Conservation (phyloP, 2,888 invertebrate genomes). For the Pheosia tremula region DNA sequence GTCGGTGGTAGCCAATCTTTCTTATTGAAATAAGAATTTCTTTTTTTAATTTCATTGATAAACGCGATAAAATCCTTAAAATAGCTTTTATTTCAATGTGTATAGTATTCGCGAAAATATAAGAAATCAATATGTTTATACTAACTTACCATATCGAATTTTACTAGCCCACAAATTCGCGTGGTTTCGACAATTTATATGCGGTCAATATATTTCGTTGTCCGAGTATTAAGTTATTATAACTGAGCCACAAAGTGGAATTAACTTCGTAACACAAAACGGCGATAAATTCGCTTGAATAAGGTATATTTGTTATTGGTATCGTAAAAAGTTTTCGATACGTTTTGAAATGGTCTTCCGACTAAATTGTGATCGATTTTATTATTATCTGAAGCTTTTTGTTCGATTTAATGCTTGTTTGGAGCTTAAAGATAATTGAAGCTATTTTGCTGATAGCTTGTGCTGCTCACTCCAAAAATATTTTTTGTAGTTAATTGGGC, state of each 20-base stretch:
- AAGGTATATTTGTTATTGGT: slow-evolving; percentile 14
- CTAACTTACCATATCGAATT: too few relatives aligned
- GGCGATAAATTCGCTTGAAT: slow-evolving; percentile 22
- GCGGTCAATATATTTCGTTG: slow-evolving; percentile 18
- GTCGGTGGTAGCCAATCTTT: too few relatives aligned
- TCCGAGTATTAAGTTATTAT: slow-evolving; percentile 22
- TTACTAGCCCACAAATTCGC: slow-evolving; percentile 16
- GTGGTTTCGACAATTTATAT: slow-evolving; percentile 15
- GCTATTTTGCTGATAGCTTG: neutral
- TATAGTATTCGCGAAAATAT: too few relatives aligned
- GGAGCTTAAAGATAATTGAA: neutral
- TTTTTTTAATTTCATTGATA: too few relatives aligned
- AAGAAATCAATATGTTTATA: too few relatives aligned
- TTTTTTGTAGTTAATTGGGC: too few relatives aligned
- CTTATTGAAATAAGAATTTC: too few relatives aligned
- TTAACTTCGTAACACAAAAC: slow-evolving; percentile 19
- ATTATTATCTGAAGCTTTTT: neutral
- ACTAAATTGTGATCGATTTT: slow-evolving; percentile 26
- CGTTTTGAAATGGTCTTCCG: slow-evolving; percentile 11
- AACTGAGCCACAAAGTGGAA: slow-evolving; percentile 16
- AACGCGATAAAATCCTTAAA: too few relatives aligned
- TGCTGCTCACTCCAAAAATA: neutral
- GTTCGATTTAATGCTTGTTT: neutral
- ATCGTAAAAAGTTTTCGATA: slow-evolving; percentile 19
- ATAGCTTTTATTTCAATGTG: too few relatives aligned